Percentiles rank a stretch among this genome's conserved stretches.
Evolutionary conservation across 1,140 invertebrate species (phyloP).

Genomic region (Hestina assimilis): DNA sequence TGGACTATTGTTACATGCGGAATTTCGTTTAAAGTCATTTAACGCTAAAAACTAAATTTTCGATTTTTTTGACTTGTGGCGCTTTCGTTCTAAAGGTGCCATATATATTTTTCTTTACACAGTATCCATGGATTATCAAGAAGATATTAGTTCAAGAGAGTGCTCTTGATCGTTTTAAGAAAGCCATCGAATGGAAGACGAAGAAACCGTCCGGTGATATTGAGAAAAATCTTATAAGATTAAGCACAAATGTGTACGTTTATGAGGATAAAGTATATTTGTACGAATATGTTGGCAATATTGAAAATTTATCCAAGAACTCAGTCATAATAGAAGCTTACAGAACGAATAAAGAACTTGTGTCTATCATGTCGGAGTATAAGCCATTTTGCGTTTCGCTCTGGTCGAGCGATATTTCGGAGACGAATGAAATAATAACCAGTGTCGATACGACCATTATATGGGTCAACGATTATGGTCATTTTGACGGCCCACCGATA

Average conservation of each 20-base stretch:
- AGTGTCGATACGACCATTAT: conserved; percentile 20
- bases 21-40: too few relatives aligned
- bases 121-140: conserved; percentile 40
- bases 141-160: conserved; percentile 42
- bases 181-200: conserved; percentile 30
- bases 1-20: too few relatives aligned
- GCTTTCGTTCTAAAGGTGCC: too few relatives aligned
- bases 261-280: conserved; percentile 35
- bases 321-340: conserved; percentile 37
- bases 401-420: conserved; percentile 35
- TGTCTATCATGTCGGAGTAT: conserved; percentile 20
- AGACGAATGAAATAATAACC: conserved; percentile 37
- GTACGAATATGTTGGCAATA: conserved; percentile 25
- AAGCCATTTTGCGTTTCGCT: conserved; percentile 30
- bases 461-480: conserved; percentile 41
- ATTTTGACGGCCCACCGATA: conserved; percentile 29
- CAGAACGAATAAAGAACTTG: conserved; percentile 45
- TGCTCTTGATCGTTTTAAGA: conserved; percentile 33
- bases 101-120: conserved; percentile 27
- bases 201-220: neutral
- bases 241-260: conserved; percentile 11
- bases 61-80: too few relatives aligned
- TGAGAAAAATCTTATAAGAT: neutral
- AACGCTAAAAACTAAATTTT: too few relatives aligned
- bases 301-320: neutral